These are phyloP conservation scores for Zygogramma bicolorata DNA, from an alignment of 2,888 invertebrate species.

Conservation along the genomic window DNA sequence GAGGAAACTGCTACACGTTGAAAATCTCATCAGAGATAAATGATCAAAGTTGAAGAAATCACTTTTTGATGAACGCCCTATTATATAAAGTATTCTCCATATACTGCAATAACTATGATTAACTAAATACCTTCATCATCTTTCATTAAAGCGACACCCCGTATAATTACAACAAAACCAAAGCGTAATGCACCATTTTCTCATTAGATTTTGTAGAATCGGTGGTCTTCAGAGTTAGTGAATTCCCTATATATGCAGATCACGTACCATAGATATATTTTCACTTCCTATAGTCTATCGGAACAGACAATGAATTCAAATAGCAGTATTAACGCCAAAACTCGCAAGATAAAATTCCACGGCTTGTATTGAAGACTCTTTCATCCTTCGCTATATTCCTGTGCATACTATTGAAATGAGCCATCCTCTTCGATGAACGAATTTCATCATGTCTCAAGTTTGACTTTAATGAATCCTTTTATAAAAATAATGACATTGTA, in stretches of 20 bases:
- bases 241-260: constrained; percentile 56
- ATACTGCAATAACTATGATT: no score
- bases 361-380: constrained; percentile 30
- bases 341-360: constrained; percentile 51
- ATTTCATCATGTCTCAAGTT: background rate
- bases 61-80: no score
- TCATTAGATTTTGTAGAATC: background rate
- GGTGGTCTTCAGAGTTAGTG: background rate
- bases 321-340: constrained; percentile 57
- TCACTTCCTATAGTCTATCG: constrained; percentile 66
- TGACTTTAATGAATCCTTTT: no score
- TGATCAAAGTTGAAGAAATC: no score
- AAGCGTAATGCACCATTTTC: background rate
- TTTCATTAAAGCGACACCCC: background rate
- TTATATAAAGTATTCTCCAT: no score
- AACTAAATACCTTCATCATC: no score
- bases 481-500: background rate
- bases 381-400: constrained; percentile 35
- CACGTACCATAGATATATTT: constrained; percentile 65
- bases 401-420: constrained; percentile 34
- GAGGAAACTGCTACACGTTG: no score
- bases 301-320: constrained; percentile 66
- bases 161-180: background rate
- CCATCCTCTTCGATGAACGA: background rate
- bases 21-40: no score